These are phyloP conservation scores for Ochotona princeps DNA, from an alignment of 2,113 vertebrate genomes.

Conservation along the genomic window DNA sequence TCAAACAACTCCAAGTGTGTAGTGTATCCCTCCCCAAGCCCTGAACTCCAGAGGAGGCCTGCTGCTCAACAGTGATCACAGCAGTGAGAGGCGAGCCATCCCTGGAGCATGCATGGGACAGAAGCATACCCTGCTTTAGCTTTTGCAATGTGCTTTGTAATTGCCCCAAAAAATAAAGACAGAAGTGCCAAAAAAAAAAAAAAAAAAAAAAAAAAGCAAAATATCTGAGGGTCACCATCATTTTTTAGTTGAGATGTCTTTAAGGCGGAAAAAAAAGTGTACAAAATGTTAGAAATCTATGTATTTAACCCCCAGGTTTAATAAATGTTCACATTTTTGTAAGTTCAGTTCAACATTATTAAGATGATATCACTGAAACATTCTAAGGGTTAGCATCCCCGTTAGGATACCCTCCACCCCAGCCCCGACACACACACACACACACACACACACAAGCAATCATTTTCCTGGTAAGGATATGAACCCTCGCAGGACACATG, in stretches of 20 bases:
- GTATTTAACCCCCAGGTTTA: not conserved
- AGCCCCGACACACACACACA: not conserved
- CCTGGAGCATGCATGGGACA: not conserved
- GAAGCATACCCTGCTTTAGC: not conserved
- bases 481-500: not conserved
- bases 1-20: not conserved
- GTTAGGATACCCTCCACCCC: not conserved
- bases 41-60: not conserved
- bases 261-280: not conserved
- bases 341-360: not conserved
- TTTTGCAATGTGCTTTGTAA: not conserved
- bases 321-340: not conserved
- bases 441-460: not conserved
- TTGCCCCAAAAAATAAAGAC: not conserved
- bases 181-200: not conserved
- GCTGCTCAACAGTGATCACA: not conserved
- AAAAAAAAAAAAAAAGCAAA: not conserved
- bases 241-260: slow-evolving; percentile 22
- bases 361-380: not conserved
- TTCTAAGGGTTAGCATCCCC: not conserved
- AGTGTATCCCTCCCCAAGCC: not conserved
- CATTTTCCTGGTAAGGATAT: not conserved
- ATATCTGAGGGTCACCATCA: not conserved
- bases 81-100: not conserved
- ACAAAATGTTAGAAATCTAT: not conserved